Evolutionary conservation across 2,113 vertebrate species (phyloP).

Genomic region (Mormyrus lacerda): DNA sequence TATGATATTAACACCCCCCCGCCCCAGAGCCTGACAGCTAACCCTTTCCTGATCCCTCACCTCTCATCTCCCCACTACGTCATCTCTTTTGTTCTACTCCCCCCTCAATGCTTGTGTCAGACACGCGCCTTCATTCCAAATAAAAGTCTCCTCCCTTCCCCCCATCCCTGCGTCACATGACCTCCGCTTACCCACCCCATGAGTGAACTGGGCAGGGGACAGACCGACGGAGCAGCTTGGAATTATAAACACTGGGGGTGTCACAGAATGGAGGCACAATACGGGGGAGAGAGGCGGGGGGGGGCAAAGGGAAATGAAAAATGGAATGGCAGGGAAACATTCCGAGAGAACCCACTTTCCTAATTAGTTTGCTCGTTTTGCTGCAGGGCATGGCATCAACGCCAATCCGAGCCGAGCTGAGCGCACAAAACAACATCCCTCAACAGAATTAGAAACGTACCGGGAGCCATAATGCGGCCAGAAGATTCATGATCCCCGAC

Average conservation of each 20-base stretch:
- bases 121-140: neutral
- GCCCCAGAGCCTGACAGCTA: neutral
- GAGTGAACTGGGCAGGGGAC: neutral
- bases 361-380: neutral
- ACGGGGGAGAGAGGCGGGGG: neutral
- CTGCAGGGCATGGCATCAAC: neutral
- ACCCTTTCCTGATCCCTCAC: neutral
- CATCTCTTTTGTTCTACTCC: neutral
- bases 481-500: neutral
- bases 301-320: neutral
- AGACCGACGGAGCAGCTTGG: neutral
- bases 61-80: neutral
- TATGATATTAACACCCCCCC: neutral
- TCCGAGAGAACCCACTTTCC: neutral
- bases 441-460: neutral
- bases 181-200: neutral
- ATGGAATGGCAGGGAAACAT: neutral
- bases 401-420: neutral
- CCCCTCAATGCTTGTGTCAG: neutral
- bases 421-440: neutral
- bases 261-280: neutral
- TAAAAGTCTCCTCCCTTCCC: neutral
- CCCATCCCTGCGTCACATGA: neutral
- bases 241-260: neutral
- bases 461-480: neutral